Conservation (phyloP, 2,888 invertebrate species). For the Stenolophus ochropezus region DNA sequence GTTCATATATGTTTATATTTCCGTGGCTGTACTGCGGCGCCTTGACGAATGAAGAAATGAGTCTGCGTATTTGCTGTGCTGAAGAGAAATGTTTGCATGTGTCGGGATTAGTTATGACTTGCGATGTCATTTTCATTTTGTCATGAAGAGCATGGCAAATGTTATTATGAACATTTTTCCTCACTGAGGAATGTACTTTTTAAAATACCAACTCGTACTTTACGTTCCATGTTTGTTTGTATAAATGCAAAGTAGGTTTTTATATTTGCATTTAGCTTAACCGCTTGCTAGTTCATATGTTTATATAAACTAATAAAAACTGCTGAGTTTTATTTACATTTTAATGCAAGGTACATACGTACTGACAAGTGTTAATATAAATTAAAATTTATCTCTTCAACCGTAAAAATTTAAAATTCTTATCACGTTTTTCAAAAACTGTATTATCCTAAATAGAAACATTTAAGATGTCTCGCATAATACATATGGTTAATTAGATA, state of each 20-base stretch:
- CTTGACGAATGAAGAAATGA: neutral
- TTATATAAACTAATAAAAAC: neutral
- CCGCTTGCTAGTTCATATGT: neutral
- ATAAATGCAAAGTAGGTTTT: neutral
- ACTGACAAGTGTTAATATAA: neutral
- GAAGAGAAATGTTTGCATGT: constrained; percentile 7
- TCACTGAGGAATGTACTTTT: neutral
- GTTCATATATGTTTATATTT: too few relatives aligned
- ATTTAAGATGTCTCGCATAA: too few relatives aligned
- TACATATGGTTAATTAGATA: too few relatives aligned
- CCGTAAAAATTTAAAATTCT: too few relatives aligned
- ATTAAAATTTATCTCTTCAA: neutral
- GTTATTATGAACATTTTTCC: neutral
- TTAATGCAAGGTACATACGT: neutral
- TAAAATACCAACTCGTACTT: neutral
- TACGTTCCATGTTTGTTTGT: neutral
- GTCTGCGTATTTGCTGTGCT: constrained; percentile 4
- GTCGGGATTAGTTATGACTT: constrained; percentile 3
- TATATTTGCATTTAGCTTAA: neutral
- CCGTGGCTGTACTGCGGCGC: neutral
- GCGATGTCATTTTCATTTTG: neutral
- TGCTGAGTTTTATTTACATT: neutral
- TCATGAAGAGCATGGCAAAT: constrained; percentile 5
- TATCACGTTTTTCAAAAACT: too few relatives aligned
- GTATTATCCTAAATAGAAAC: too few relatives aligned